Base-by-base conservation (phyloP, 2,888 invertebrate species). In the Pegoplata infirma region DNA sequence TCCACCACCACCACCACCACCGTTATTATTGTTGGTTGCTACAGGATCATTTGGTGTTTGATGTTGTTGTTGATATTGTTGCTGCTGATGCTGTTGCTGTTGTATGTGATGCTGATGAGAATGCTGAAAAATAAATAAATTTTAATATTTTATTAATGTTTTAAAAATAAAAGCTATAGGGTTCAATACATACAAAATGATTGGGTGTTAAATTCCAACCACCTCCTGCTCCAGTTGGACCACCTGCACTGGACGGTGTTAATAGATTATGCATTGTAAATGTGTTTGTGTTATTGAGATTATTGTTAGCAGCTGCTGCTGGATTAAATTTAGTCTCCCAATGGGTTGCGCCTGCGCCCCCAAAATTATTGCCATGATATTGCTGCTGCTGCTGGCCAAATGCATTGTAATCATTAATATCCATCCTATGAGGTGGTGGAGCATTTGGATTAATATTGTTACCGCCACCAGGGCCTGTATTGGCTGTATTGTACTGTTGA, bases 191-290 rank as follows among this genome's bases (percentile, higher is more conserved):
- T 40, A 77, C 74, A 25, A 74, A 75, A 16, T 77, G 58, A 76
- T 84, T 86, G 44, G 84, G 80, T 40, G 83, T 75, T 51, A 87
- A 55, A 81, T 87, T 86, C 86, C 88, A 87, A 40, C 40, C 16
- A 23, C 46, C 53, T n/a, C 49, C 68, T 32, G 14, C 68, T 82
- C 80, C 81, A 69, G 66, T 49, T 10, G 12, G 53, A 36, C 80
- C 83, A 10, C 83, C 80, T 58, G 53, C 64, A 61, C 21, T 81
- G 53, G 82, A 81, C 0, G 84, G 51, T 1, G 84, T 81, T 64
- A 85, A 75, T 78, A 86, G 66, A 79, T 84, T 84, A 16, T 86
- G 85, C 85, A 85, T 84, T 40, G 82, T 82, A 56, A 86, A 86
- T 58, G 84, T 83, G 72, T 84, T 84, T 32, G 58, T 53, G 19